Percentiles rank a stretch among this genome's conserved stretches.
These are phyloP conservation scores for Trochalopteron elliotii DNA, from an alignment of 2,113 vertebrate genomes.

Conservation along the genomic window DNA sequence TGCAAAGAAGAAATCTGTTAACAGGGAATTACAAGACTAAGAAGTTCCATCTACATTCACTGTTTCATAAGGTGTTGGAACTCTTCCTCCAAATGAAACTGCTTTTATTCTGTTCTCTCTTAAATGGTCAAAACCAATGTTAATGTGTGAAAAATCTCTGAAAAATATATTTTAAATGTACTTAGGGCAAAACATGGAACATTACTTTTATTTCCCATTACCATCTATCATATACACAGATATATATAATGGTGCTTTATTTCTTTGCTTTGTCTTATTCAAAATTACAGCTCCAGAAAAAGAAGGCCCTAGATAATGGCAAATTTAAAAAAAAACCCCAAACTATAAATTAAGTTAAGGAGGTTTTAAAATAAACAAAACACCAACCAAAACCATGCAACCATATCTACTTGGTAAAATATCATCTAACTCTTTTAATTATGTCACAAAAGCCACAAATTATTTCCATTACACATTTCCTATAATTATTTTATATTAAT, in stretches of 20 bases:
- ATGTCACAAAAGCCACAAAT: neutral
- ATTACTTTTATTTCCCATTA: neutral
- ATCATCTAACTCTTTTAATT: neutral
- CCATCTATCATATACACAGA: neutral
- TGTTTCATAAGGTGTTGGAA: neutral
- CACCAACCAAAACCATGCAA: neutral
- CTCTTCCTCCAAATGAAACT: neutral
- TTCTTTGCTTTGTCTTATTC: neutral
- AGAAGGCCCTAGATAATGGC: neutral
- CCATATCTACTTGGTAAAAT: neutral
- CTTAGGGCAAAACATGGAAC: fast-evolving
- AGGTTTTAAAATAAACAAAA: neutral
- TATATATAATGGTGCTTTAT: neutral
- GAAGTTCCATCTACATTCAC: neutral
- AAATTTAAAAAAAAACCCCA: neutral
- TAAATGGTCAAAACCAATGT: neutral
- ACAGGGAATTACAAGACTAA: neutral
- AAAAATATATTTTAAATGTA: neutral
- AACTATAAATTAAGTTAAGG: neutral
- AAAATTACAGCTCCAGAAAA: neutral
- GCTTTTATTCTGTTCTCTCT: neutral
- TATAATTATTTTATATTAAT: neutral
- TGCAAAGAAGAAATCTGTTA: neutral
- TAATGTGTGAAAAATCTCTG: neutral
- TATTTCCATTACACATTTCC: neutral